phyloP scores from a whole-genome alignment of 2,888 invertebrate genomes.

The Eilema sororculum region DNA sequence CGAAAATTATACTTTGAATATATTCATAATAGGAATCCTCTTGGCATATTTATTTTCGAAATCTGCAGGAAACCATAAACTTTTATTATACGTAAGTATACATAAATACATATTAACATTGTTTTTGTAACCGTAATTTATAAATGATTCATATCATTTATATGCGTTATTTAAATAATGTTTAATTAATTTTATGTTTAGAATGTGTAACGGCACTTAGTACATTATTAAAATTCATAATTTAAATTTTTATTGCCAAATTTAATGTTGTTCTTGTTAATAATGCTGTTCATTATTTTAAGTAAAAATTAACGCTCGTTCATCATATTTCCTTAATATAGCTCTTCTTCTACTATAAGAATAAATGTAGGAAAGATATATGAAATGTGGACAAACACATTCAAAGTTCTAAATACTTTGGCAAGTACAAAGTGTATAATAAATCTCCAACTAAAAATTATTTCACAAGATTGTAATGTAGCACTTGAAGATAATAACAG shows the following conservation, averaged over 20 bases:
- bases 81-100: slow-evolving; percentile 46
- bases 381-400: slow-evolving; percentile 12
- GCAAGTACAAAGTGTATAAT: slow-evolving; percentile 12
- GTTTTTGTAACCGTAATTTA: slow-evolving; percentile 36
- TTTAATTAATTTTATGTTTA: slow-evolving; percentile 37
- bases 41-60: slow-evolving; percentile 42
- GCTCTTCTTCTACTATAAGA: not conserved
- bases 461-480: slow-evolving; percentile 29
- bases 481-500: slow-evolving; percentile 43
- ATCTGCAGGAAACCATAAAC: slow-evolving; percentile 51
- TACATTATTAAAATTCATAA: slow-evolving; percentile 32
- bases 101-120: slow-evolving; percentile 48
- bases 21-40: slow-evolving; percentile 33
- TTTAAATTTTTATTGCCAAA: slow-evolving; percentile 29
- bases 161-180: slow-evolving; percentile 34
- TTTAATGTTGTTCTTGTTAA: slow-evolving; percentile 28
- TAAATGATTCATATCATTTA: no score
- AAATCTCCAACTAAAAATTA: slow-evolving; percentile 32
- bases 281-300: slow-evolving; percentile 22
- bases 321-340: not conserved
- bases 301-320: not conserved
- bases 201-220: slow-evolving; percentile 37
- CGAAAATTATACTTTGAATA: slow-evolving; percentile 44
- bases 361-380: not conserved
- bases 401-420: slow-evolving; percentile 19